Conservation (phyloP, 2,797 vertebrate genomes). For the Hirundo rustica region DNA sequence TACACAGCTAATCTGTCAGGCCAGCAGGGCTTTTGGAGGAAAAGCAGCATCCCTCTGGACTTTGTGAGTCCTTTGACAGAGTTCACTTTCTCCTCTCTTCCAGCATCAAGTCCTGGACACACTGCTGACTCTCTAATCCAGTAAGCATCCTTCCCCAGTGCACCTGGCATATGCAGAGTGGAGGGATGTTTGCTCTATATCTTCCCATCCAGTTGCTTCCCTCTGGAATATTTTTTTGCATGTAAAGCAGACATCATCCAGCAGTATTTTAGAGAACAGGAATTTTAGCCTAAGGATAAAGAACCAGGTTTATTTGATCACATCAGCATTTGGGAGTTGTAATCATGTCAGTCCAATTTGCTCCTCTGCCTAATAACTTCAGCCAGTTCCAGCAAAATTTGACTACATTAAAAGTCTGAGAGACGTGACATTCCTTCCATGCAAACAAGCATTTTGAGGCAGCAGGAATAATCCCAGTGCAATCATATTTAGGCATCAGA, state of each 20-base stretch:
- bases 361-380: not conserved
- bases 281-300: not conserved
- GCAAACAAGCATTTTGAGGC: not conserved
- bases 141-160: not conserved
- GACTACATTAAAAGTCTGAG: not conserved
- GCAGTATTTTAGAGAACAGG: not conserved
- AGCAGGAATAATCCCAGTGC: not conserved
- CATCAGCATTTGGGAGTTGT: not conserved
- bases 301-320: not conserved
- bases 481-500: not conserved
- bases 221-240: not conserved
- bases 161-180: not conserved
- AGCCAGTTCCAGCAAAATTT: not conserved
- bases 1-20: not conserved
- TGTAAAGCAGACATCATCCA: not conserved
- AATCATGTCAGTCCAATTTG: not conserved
- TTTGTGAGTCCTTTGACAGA: not conserved
- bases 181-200: not conserved
- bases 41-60: not conserved
- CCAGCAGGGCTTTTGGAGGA: not conserved
- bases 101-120: not conserved
- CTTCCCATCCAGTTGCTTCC: not conserved
- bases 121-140: not conserved
- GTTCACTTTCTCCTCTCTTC: not conserved
- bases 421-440: not conserved